Percentiles rank a stretch among this genome's conserved stretches.
These are phyloP conservation scores for Apostichopus japonicus DNA, from an alignment of 35 echinoderm and acorn worm genomes.

Conservation along the genomic window DNA sequence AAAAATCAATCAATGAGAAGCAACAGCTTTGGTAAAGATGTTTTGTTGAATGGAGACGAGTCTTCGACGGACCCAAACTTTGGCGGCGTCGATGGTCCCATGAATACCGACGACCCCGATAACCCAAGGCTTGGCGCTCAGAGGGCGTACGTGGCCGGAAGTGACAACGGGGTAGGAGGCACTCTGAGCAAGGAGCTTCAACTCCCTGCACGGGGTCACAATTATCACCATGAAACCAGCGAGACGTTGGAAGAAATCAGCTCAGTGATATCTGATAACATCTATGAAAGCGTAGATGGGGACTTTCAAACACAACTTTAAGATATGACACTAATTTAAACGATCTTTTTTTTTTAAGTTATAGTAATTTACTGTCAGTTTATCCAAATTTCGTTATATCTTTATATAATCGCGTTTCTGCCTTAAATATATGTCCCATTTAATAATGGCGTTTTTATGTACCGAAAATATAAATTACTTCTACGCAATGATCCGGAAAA, in stretches of 20 bases:
- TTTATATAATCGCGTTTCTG: too few relatives aligned
- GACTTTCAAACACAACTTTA: conserved; percentile 13
- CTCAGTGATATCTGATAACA: not conserved
- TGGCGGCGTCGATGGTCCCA: not conserved
- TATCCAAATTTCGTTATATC: too few relatives aligned
- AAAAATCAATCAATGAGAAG: conserved; percentile 27
- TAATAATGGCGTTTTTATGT: too few relatives aligned
- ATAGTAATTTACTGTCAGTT: too few relatives aligned
- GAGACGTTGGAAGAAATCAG: not conserved
- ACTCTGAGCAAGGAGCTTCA: not conserved
- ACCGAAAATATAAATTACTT: too few relatives aligned
- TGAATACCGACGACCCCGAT: not conserved
- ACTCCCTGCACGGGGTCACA: not conserved
- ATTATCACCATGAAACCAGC: not conserved
- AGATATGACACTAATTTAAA: not conserved
- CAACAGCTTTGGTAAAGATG: conserved; percentile 5
- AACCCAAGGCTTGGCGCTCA: not conserved
- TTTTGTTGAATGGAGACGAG: conserved; percentile 10
- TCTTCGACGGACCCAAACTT: conserved; percentile 8
- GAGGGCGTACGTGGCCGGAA: not conserved
- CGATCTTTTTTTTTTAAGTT: too few relatives aligned
- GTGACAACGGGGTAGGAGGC: not conserved
- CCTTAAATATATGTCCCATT: too few relatives aligned
- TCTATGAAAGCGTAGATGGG: not conserved
- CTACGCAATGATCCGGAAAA: too few relatives aligned